A percentile compares a stretch with the other conserved stretches of the same genome.
phyloP scores from a whole-genome alignment of 1,140 invertebrate species.

The Helicorthomorpha holstii region DNA sequence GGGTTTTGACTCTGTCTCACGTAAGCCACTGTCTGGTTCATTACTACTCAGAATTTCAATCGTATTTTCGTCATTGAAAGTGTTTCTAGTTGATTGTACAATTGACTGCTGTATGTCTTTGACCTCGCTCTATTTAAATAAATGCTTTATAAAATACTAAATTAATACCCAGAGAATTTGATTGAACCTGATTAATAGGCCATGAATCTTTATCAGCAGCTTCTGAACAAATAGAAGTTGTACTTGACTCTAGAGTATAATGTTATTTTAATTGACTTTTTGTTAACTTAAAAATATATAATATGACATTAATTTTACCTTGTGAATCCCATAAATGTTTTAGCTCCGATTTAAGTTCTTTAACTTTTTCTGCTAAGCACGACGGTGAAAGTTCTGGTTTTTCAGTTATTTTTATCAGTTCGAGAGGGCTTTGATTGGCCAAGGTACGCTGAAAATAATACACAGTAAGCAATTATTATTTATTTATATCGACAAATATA shows the following conservation, averaged over 20 bases:
- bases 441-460: not conserved
- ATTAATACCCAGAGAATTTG: not conserved
- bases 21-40: too few relatives aligned
- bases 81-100: too few relatives aligned
- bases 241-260: not conserved
- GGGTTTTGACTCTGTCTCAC: too few relatives aligned
- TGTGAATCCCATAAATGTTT: slow-evolving; percentile 22
- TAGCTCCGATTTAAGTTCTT: slow-evolving; percentile 24
- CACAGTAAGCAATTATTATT: not conserved
- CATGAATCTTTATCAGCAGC: not conserved
- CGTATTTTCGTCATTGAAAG: too few relatives aligned
- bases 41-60: too few relatives aligned
- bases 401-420: not conserved
- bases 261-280: not conserved
- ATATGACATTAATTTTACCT: slow-evolving; percentile 13
- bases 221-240: not conserved
- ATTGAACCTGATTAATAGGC: not conserved
- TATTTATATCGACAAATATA: not conserved
- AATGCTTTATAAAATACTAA: not conserved
- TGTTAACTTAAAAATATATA: too few relatives aligned
- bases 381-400: slow-evolving; percentile 13
- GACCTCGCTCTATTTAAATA: too few relatives aligned
- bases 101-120: too few relatives aligned
- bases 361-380: slow-evolving; percentile 20
- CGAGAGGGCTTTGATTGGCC: too few relatives aligned